phyloP scores from a whole-genome alignment of 2,797 vertebrate genomes.

The Ibycter americanus region DNA sequence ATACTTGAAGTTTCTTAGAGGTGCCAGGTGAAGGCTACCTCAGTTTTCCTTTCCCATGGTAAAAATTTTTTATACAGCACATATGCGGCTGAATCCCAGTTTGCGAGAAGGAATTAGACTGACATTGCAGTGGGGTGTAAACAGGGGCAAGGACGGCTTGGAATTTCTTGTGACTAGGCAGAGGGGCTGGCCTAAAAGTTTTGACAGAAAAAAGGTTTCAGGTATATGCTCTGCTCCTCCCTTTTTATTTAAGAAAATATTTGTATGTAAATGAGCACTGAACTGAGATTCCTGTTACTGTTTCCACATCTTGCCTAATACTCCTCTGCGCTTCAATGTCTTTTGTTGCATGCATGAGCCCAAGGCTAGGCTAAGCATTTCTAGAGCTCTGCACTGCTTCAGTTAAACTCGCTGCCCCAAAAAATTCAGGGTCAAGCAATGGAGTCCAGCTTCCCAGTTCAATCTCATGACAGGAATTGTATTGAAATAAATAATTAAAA shows the following conservation, averaged over 20 bases:
- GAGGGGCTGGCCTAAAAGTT: rapidly evolving
- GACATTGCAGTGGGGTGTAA: neutral
- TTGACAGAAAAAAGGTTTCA: neutral
- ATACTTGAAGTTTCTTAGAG: neutral
- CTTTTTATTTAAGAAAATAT: neutral
- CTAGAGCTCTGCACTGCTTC: neutral
- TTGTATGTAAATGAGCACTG: neutral
- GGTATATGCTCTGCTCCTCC: rapidly evolving
- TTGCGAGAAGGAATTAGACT: neutral
- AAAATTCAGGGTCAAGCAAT: neutral
- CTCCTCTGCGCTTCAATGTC: neutral
- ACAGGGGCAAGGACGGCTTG: neutral
- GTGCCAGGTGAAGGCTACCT: rapidly evolving
- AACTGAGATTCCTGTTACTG: neutral
- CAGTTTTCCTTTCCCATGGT: neutral
- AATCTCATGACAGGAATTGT: neutral
- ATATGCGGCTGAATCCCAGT: neutral
- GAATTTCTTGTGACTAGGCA: neutral
- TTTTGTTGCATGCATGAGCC: neutral
- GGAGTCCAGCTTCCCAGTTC: neutral
- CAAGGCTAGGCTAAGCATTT: neutral
- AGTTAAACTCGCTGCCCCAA: neutral
- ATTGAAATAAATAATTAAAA: neutral
- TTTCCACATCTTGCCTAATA: neutral
- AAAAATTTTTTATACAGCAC: neutral